phyloP scores from a whole-genome alignment of 2,888 invertebrate genomes.

The Allygus modestus region DNA sequence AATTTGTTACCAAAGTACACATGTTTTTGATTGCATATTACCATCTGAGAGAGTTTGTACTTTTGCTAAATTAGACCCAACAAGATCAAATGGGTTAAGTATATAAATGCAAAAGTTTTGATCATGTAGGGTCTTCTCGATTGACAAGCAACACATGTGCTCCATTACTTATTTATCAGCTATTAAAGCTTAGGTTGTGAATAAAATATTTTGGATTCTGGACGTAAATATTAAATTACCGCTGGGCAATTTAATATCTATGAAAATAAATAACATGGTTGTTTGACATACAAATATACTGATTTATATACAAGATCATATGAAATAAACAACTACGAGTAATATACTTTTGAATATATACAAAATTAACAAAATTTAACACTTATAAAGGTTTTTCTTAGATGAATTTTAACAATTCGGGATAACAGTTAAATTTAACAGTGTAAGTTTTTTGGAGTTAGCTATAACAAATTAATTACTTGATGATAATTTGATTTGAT shows the following conservation, averaged over 20 bases:
- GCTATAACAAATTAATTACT: too few relatives aligned
- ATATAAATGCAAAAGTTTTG: neutral
- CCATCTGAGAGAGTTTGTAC: conserved; percentile 35
- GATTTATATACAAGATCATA: neutral
- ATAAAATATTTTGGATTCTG: neutral
- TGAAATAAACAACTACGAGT: neutral
- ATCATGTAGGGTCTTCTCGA: neutral
- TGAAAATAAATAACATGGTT: neutral
- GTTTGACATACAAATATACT: neutral
- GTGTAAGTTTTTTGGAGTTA: too few relatives aligned
- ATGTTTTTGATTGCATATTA: neutral
- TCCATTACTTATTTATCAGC: neutral
- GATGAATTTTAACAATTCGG: conserved; percentile 11
- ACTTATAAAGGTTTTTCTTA: neutral
- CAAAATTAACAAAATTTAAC: conserved; percentile 24
- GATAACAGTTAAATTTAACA: too few relatives aligned
- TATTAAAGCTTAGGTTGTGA: neutral
- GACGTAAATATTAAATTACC: neutral
- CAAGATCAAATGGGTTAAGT: neutral
- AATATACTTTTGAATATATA: conserved; percentile 11
- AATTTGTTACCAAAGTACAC: too few relatives aligned
- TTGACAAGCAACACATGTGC: neutral
- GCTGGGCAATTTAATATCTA: neutral
- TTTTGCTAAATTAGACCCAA: neutral
- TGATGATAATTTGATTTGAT: too few relatives aligned